Conservation (phyloP, 1,140 invertebrate genomes). For the Drosophila sp. region DNA sequence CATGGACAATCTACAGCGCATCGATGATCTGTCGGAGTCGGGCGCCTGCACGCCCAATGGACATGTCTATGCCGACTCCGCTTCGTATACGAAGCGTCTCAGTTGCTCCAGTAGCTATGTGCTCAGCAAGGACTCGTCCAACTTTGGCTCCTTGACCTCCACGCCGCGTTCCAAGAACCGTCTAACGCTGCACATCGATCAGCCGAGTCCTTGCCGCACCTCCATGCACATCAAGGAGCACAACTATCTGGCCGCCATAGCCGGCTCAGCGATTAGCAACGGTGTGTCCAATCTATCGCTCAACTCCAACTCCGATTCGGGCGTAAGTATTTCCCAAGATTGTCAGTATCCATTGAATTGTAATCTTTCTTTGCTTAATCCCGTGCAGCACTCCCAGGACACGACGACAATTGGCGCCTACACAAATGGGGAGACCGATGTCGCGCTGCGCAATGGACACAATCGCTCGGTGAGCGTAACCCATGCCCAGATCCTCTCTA, state of each 20-base stretch:
- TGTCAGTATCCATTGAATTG: not conserved
- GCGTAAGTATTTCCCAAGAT: slow-evolving; percentile 48
- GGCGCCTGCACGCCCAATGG: slow-evolving; percentile 70
- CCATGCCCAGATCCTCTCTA: slow-evolving; percentile 85
- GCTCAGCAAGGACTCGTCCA: slow-evolving; percentile 82
- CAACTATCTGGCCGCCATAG: slow-evolving; percentile 91
- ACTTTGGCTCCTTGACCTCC: slow-evolving; percentile 73
- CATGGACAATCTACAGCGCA: slow-evolving; percentile 90
- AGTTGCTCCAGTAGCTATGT: slow-evolving; percentile 85
- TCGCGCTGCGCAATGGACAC: slow-evolving; percentile 75
- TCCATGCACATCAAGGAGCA: slow-evolving; percentile 89
- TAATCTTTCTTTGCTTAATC: not conserved
- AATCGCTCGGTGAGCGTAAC: slow-evolving; percentile 86
- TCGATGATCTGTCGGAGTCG: slow-evolving; percentile 85
- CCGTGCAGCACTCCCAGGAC: slow-evolving; percentile 86
- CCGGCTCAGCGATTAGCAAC: slow-evolving; percentile 88
- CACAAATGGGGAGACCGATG: slow-evolving; percentile 73
- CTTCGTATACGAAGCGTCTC: slow-evolving; percentile 85
- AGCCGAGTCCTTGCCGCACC: slow-evolving; percentile 86
- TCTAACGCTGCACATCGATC: slow-evolving; percentile 86
- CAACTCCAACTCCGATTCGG: slow-evolving; percentile 81
- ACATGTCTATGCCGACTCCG: slow-evolving; percentile 83
- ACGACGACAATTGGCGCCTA: slow-evolving; percentile 86
- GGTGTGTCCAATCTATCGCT: slow-evolving; percentile 86
- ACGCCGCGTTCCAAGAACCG: slow-evolving; percentile 85